Evolutionary conservation across 2,888 invertebrate genomes (phyloP), one percentile per base, ranked within the genome.

Genomic region (Junonia oenone): DNA sequence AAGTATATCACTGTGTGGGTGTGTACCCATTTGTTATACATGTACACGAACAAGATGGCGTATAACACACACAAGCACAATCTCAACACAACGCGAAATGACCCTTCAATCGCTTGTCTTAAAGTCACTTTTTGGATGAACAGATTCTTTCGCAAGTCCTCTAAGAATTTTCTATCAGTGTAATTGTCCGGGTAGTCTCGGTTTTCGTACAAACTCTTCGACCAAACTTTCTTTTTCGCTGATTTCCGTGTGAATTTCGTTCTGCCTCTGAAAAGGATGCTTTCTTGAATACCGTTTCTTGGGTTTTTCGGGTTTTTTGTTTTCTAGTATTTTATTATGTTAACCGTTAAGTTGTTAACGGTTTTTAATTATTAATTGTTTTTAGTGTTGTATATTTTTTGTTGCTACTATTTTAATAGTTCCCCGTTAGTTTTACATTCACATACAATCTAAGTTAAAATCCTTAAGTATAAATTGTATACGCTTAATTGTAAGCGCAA

Each of bases 181-280:
- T 98, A 97, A 80, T 98, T 98, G 80, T 99, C 99, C 0, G 97
- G 95, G 61, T 95, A 95, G 15, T 93, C 95, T 56, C 95, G 93
- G 72, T 96, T 95, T 77, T 96, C 95, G 72, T 98, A 99, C 14
- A 99, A 85, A 71, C 97, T 96, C 85, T 98, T 98, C 65, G 93
- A 92, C 98, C 98, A 98, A 0, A 90, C 87, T 67, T 89, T 91
- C 69, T 75, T 83, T 63, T 71, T 72, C 45, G 63, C 53, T 0
- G 68, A 59, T 58, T 76, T 79, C 48, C 69, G 69, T 35, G 75
- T 65, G 37, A 69, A 61, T 66, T 80, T 84, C 53, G 73, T 66
- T 59, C 81, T 71, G 73, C 69, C 78, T 81, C 89, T 89, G 89
- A 76, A 88, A 87, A 69, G 67, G 70, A 62, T 54, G 55, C 45